Conservation (phyloP, 2,888 invertebrate genomes). For the Hecatera dysodea region DNA sequence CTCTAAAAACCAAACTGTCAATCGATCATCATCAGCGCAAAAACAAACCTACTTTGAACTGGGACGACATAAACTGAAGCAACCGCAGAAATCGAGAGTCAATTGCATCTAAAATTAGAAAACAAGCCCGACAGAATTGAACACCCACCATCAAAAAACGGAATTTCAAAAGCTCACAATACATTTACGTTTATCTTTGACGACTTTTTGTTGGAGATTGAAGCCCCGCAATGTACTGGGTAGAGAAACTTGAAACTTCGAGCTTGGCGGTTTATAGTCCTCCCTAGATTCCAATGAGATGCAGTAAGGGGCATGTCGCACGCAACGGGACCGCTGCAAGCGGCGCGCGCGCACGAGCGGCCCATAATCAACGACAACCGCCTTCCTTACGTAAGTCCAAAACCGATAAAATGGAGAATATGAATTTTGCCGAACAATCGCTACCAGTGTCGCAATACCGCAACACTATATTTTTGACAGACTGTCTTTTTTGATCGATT, state of each 20-base stretch:
- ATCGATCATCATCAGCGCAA: conserved; percentile 40
- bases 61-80: conserved; percentile 56
- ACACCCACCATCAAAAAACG: conserved; percentile 33
- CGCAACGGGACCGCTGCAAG: conserved; percentile 70
- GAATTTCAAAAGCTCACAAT: conserved; percentile 37
- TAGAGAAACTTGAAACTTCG: conserved; percentile 37
- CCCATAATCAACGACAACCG: conserved; percentile 77
- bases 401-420: conserved; percentile 68
- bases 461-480: conserved; percentile 50
- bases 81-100: conserved; percentile 65
- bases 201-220: conserved; percentile 3
- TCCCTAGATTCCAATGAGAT: conserved; percentile 62
- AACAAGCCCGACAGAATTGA: conserved; percentile 50
- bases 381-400: conserved; percentile 71
- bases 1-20: background rate
- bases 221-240: conserved; percentile 49
- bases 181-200: conserved; percentile 37
- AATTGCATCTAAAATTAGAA: conserved; percentile 68
- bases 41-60: conserved; percentile 44
- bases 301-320: conserved; percentile 69
- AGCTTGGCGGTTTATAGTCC: conserved; percentile 45
- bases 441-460: conserved; percentile 54
- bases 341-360: conserved; percentile 72
- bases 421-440: conserved; percentile 69
- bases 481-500: conserved; percentile 49